Conservation (phyloP, 2,113 vertebrate species). For the Alectura lathami region DNA sequence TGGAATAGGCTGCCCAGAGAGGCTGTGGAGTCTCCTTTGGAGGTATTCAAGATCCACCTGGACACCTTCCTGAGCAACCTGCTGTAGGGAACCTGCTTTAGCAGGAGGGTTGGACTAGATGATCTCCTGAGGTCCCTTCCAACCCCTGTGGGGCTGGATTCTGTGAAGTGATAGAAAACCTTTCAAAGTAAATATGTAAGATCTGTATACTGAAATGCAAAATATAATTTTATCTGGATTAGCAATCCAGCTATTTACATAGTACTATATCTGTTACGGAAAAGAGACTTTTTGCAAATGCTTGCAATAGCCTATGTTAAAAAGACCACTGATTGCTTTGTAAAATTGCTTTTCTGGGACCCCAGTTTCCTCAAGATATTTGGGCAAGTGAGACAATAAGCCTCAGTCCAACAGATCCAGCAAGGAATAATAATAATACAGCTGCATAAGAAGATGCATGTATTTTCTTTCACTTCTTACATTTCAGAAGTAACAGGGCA, state of each 20-base stretch:
- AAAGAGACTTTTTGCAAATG: not conserved
- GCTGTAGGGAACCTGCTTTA: too few species aligned
- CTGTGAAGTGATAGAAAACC: rapidly evolving
- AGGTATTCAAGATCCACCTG: too few species aligned
- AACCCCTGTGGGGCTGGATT: too few species aligned
- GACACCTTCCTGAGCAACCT: too few species aligned
- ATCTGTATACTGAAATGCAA: not conserved
- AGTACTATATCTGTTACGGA: not conserved
- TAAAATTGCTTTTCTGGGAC: not conserved
- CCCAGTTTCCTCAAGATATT: not conserved
- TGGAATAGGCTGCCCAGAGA: too few species aligned
- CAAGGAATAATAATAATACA: not conserved
- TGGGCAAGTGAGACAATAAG: not conserved
- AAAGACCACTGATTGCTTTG: not conserved
- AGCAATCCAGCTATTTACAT: not conserved
- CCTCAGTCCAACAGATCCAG: not conserved
- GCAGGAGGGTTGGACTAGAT: too few species aligned
- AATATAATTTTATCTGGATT: not conserved
- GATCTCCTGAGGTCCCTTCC: too few species aligned
- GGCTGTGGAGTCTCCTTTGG: too few species aligned
- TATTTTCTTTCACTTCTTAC: not conserved
- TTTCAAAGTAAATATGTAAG: not conserved
- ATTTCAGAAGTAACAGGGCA: not conserved
- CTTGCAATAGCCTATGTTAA: not conserved
- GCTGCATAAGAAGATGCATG: not conserved